A percentile compares a stretch with the other conserved stretches of the same genome.
phyloP scores from a whole-genome alignment of 2,888 invertebrate species.

The Allacma fusca region DNA sequence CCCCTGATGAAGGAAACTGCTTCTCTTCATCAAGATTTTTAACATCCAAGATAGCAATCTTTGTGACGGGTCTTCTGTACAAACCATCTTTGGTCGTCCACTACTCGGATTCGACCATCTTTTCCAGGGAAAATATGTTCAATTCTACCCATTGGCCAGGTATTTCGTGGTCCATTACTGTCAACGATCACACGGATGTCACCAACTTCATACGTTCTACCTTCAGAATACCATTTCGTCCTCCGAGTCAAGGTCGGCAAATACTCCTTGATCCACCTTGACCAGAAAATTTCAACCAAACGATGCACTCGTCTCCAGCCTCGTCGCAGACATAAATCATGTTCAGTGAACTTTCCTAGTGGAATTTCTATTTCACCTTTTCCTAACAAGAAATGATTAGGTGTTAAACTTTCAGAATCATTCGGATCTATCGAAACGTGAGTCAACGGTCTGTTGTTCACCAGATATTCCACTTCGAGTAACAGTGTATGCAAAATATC shows the following conservation, averaged over 20 bases:
- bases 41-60: conserved; percentile 33
- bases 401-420: conserved; percentile 59
- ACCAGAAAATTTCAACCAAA: conserved; percentile 54
- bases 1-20: too few relatives aligned
- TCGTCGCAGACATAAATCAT: conserved; percentile 35
- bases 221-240: conserved; percentile 46
- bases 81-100: conserved; percentile 42
- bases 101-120: conserved; percentile 32
- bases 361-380: conserved; percentile 44
- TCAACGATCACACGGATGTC: background rate
- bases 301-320: conserved; percentile 49
- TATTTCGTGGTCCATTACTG: background rate
- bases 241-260: conserved; percentile 49
- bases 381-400: conserved; percentile 62
- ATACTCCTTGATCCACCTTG: conserved; percentile 54
- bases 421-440: conserved; percentile 59
- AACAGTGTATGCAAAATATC: conserved; percentile 41
- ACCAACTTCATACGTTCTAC: background rate
- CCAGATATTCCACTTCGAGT: conserved; percentile 34
- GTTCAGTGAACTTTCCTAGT: conserved; percentile 43
- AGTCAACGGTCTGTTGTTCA: conserved; percentile 61
- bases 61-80: conserved; percentile 40
- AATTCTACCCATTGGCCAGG: conserved; percentile 13
- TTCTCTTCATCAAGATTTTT: background rate
- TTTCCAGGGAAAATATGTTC: conserved; percentile 22